phyloP scores from a whole-genome alignment of 1,140 invertebrate genomes.

The Drosophila nasuta region DNA sequence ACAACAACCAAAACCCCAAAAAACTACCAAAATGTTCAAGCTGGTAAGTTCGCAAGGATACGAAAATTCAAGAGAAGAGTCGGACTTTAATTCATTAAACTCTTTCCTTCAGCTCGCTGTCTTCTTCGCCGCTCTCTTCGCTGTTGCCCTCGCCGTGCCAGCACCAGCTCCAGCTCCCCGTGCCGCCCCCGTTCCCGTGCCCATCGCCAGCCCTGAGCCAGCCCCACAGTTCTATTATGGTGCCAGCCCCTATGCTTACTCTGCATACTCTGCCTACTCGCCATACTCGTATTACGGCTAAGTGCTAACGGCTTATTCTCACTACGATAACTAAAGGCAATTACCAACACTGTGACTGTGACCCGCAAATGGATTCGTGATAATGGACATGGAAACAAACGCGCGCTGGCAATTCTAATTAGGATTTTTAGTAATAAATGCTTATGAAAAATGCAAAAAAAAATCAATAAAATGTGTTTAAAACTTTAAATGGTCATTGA shows the following conservation, averaged over 20 bases:
- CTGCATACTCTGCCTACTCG: conserved; percentile 63
- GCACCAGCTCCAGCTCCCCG: conserved; percentile 56
- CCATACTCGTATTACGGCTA: conserved; percentile 78
- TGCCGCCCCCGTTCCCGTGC: conserved; percentile 66
- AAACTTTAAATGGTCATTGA: conserved; percentile 8
- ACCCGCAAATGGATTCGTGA: conserved; percentile 41
- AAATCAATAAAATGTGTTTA: conserved; percentile 45
- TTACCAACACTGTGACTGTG: not conserved
- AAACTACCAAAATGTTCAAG: conserved; percentile 79
- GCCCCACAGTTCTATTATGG: conserved; percentile 76
- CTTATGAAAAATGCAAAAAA: conserved; percentile 65
- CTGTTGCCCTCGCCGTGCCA: conserved; percentile 65
- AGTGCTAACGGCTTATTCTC: conserved; percentile 33
- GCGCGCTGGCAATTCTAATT: conserved; percentile 70
- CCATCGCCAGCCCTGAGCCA: conserved; percentile 69
- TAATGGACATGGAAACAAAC: conserved; percentile 54
- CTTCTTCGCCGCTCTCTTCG: conserved; percentile 77
- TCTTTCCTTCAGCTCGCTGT: conserved; percentile 54
- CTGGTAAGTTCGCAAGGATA: conserved; percentile 64
- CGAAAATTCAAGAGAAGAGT: not conserved
- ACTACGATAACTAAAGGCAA: conserved; percentile 24
- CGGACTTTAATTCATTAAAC: not conserved
- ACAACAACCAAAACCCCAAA: conserved; percentile 45
- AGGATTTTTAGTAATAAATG: conserved; percentile 58
- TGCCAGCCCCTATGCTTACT: conserved; percentile 72